Evolutionary conservation across 2,888 invertebrate species (phyloP), one percentile per base, ranked within the genome.

Genomic region (Crioceris asparagi): DNA sequence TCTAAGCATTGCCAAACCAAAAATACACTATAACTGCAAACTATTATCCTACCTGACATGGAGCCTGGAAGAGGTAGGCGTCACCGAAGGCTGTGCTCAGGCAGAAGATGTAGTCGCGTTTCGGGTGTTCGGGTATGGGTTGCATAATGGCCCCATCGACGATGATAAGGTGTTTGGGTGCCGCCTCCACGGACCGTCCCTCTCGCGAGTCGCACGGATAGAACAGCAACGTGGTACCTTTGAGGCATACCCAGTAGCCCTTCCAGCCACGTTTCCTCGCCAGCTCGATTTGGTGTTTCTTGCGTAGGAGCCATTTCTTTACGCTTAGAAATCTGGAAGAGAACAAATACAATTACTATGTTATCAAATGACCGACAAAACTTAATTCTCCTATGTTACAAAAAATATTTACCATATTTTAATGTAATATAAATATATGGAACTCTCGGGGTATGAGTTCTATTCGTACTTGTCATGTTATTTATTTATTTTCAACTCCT

Each of bases 61-160:
- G 81, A 38, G 81, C 96, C 78, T 96, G 94, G 68, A 96, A 93
- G 46, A 96, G 74, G 68, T 94, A 96, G 45, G 94, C 94, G 69
- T 96, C 94, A 47, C 96, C 97, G 66, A 94, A 94, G 35, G 93
- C 92, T 23, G 94, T 96, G 70, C 93, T 94, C 56, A 97, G 76
- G 64, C 96, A 94, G 72, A 97, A 96, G 66, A 97, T 93, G 68
- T 92, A 85, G 68, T 96, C 94, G 53, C 94, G 75, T 66, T 94
- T 93, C 12, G 96, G 96, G 67, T 97, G 94, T 65, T 97, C 96
- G n/a, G 96, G 96, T 59, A 96, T 92, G 32, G 94, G 91, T 67
- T 96, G 96, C 84, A 93, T 92, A 65, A 97, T 92, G 54, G 91
- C 91, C 40, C 91, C 91, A 67, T 93, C 92, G 51, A 93, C 91